A percentile compares a stretch with the other conserved stretches of the same genome.
phyloP scores from a whole-genome alignment of 2,888 invertebrate genomes.

The Pelosia muscerda region DNA sequence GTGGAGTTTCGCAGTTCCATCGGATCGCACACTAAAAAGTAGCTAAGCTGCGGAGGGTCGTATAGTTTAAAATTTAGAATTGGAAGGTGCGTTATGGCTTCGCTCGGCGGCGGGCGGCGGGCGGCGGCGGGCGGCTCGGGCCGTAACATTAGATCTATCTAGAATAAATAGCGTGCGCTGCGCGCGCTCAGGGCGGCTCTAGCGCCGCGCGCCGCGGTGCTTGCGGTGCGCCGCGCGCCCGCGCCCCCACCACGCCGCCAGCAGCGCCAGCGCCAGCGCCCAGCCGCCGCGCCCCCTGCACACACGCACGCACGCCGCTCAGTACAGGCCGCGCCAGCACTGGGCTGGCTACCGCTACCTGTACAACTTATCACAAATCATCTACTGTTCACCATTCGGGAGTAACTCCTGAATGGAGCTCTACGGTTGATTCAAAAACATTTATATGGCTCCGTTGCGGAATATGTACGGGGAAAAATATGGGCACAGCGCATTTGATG shows the following conservation, averaged over 20 bases:
- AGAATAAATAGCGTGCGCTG: constrained; percentile 73
- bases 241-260: constrained; percentile 73
- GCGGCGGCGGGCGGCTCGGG: constrained; percentile 39
- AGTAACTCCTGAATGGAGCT: constrained; percentile 1
- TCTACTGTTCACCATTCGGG: background rate
- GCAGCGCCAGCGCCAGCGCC: constrained; percentile 76
- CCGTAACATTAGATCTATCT: constrained; percentile 85
- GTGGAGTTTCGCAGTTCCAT: constrained; percentile 2
- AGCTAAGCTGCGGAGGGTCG: constrained; percentile 16
- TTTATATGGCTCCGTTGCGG: background rate
- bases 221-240: constrained; percentile 82
- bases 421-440: constrained; percentile 23
- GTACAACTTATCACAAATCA: constrained; percentile 39
- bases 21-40: constrained; percentile 20
- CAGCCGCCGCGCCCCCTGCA: constrained; percentile 71
- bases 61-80: constrained; percentile 72
- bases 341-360: constrained; percentile 36
- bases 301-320: constrained; percentile 21
- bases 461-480: background rate
- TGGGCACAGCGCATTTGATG: background rate
- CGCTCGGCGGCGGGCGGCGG: constrained; percentile 43
- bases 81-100: constrained; percentile 59
- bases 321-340: background rate
- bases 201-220: constrained; percentile 86
- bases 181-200: constrained; percentile 82